Percentiles rank a stretch among this genome's conserved stretches.
These are phyloP conservation scores for Chionoecetes opilio DNA, from an alignment of 1,140 invertebrate species.

Conservation along the genomic window DNA sequence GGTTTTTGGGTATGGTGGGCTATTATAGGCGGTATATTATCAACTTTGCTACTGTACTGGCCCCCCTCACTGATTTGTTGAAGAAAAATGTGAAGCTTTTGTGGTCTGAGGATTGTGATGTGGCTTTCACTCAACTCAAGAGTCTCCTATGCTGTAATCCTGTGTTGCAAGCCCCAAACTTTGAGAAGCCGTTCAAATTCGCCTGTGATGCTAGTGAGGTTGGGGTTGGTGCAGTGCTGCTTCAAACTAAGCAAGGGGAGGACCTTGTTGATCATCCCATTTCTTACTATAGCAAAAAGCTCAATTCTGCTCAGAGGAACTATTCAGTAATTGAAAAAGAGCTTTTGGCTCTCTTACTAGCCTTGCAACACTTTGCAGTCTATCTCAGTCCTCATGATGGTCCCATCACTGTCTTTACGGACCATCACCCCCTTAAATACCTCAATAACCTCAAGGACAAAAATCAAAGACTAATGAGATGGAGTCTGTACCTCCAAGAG, in stretches of 20 bases:
- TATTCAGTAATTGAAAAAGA: constrained; percentile 42
- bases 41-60: not conserved
- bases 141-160: not conserved
- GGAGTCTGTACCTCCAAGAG: not conserved
- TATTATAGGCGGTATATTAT: not conserved
- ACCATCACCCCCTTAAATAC: not conserved
- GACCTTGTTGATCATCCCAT: not conserved
- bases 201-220: too few relatives aligned
- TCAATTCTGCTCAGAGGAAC: constrained; percentile 38
- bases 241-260: constrained; percentile 14
- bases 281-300: constrained; percentile 40
- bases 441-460: not conserved
- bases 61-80: not conserved
- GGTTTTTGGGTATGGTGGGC: not conserved
- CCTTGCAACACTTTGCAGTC: not conserved
- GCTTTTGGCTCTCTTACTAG: not conserved
- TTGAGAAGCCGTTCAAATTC: not conserved
- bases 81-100: not conserved
- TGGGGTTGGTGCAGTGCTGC: not conserved
- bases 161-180: not conserved
- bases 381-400: not conserved
- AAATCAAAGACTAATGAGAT: not conserved
- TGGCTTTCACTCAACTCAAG: not conserved
- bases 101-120: not conserved
- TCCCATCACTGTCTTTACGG: not conserved